phyloP scores from a whole-genome alignment of 2,113 vertebrate species.

The Tyto alba region DNA sequence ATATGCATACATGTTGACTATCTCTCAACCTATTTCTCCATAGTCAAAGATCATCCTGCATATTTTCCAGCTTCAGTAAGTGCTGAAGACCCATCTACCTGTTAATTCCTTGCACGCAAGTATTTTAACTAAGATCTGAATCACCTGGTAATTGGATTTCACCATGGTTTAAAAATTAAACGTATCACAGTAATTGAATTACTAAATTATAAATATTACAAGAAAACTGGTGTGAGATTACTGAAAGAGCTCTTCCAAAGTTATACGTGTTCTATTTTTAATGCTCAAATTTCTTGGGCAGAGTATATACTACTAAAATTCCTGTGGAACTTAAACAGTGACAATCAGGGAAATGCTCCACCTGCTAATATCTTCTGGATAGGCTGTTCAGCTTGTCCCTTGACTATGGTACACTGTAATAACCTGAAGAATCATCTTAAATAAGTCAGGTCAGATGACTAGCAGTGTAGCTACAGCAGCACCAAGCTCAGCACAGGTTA shows the following conservation, averaged over 20 bases:
- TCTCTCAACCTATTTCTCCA: neutral
- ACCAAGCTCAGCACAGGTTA: neutral
- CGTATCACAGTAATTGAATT: constrained; percentile 56
- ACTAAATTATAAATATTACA: constrained; percentile 66
- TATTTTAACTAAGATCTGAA: constrained; percentile 53
- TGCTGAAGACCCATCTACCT: constrained; percentile 23
- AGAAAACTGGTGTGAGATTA: constrained; percentile 23
- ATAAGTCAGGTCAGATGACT: neutral
- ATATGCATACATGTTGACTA: rapidly evolving
- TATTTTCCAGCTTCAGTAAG: neutral
- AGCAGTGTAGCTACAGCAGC: neutral
- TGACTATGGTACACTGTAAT: neutral
- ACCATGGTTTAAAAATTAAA: constrained; percentile 65
- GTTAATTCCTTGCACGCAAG: constrained; percentile 53
- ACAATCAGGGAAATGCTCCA: neutral
- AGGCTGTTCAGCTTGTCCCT: neutral
- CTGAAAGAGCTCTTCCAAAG: neutral
- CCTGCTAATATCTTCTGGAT: neutral
- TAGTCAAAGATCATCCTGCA: neutral
- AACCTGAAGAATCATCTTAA: neutral
- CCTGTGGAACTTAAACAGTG: neutral
- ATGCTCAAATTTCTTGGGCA: neutral
- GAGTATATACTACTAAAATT: neutral
- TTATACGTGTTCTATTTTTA: constrained; percentile 1
- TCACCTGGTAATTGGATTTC: constrained; percentile 55